Evolutionary conservation across 53 echinoderm and acorn worm genomes (phyloP), one percentile per base, ranked within the genome.

Genomic region (Echinometra lucunter): DNA sequence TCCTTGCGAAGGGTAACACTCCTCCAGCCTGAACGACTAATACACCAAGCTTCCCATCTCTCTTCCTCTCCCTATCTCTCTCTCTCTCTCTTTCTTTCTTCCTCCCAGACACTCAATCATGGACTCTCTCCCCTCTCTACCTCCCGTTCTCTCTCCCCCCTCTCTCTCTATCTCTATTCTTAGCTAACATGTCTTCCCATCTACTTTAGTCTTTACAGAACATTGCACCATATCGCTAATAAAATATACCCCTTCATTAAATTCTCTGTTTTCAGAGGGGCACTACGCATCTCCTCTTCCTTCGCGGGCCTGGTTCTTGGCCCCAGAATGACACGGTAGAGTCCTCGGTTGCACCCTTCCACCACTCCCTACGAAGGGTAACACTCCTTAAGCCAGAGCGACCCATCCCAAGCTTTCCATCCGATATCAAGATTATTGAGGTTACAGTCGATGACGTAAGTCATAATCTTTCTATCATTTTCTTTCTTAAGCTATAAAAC

Each of bases 261-360:
- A 0, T 67, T n/a, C 2, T 92, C 1, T 78, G 12, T 35, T 44
- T 75, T 78, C 66, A 98, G 98, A 89, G 95, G 66, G 98, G 98
- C 4, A 98, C 98, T 1, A 97, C 95, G 21, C 95, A 96, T 27
- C 69, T 96, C 23, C 89, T 98, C 35, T 95, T 96, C 56, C 78
- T 97, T 0, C 95, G 96, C 17, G 97, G 95, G 28, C 94, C 95
- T 67, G 90, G 92, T 42, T 94, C 89, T 28, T 88, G 90, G 40
- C 66, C 88, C 16, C 66, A 57, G 45, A 67, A 95, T 30, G 57
- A 82, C 44, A 91, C 72, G 0, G 47, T 97, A 25, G 89, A 95
- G 85, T 58, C 89, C 45, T 67, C 87, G 0, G 82, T 81, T 15
- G 75, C 88, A 3, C 94, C 94, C 66, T 17, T 42, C 44, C 94